Evolutionary conservation across 2,888 invertebrate genomes (phyloP).

Genomic region (Scaptomyza flava): DNA sequence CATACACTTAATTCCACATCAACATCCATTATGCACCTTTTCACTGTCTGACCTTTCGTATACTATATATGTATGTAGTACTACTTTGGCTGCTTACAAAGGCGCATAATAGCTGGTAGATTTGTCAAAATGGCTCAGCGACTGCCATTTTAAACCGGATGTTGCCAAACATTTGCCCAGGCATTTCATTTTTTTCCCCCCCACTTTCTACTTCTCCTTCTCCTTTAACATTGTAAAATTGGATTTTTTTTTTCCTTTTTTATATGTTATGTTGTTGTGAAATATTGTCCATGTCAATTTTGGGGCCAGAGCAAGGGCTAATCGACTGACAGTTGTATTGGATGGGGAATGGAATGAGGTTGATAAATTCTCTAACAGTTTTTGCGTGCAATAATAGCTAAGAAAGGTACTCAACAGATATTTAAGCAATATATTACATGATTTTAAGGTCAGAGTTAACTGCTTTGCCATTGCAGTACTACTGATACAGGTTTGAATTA

Average conservation of each 20-base stretch:
- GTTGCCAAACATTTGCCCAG: slow-evolving; percentile 68
- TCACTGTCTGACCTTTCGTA: slow-evolving; percentile 44
- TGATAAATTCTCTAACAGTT: not conserved
- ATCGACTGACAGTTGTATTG: slow-evolving; percentile 29
- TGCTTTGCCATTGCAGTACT: no score
- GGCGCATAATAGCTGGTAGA: slow-evolving; percentile 70
- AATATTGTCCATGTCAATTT: slow-evolving; percentile 42
- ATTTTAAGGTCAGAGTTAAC: not conserved
- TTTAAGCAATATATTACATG: no score
- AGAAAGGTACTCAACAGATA: not conserved
- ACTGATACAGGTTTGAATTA: not conserved
- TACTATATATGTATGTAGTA: not conserved
- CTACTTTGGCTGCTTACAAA: slow-evolving; percentile 38
- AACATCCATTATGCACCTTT: slow-evolving; percentile 71
- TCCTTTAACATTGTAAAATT: not conserved
- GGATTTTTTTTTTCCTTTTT: not conserved
- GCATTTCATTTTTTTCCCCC: slow-evolving; percentile 15
- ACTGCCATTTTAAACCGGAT: slow-evolving; percentile 78
- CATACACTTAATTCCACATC: slow-evolving; percentile 6
- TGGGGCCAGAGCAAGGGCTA: slow-evolving; percentile 26
- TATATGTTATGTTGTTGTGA: slow-evolving; percentile 13
- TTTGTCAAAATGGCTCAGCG: slow-evolving; percentile 71
- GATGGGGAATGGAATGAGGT: not conserved
- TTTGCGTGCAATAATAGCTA: not conserved
- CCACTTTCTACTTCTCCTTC: not conserved